Conservation (phyloP, 2,888 invertebrate species). For the Toxonevra muliebris region DNA sequence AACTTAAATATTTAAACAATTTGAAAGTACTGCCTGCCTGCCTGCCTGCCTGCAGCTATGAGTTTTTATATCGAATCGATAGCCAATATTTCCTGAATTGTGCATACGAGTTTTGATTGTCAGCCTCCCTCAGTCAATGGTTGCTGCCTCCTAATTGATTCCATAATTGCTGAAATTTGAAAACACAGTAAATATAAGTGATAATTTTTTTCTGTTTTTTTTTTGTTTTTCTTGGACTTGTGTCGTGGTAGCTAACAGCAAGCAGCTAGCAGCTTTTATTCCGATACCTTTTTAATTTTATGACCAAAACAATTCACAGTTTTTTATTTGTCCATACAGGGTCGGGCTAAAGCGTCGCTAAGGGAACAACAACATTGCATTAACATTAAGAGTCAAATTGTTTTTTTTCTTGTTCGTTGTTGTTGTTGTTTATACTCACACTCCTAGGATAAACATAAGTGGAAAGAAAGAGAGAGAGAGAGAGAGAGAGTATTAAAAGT, state of each 20-base stretch:
- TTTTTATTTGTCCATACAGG: conserved; percentile 6
- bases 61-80: neutral
- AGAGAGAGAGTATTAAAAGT: conserved; percentile 54
- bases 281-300: conserved; percentile 56
- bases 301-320: conserved; percentile 54
- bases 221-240: too few relatives aligned
- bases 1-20: neutral
- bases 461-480: neutral
- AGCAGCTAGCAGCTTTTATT: too few relatives aligned
- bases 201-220: conserved; percentile 8
- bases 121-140: too few relatives aligned
- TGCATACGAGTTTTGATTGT: too few relatives aligned
- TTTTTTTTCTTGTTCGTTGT: conserved; percentile 26
- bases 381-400: conserved; percentile 55
- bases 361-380: conserved; percentile 54
- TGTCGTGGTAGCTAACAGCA: too few relatives aligned
- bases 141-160: too few relatives aligned
- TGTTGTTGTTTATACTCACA: conserved; percentile 18
- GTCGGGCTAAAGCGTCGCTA: conserved; percentile 41
- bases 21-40: neutral
- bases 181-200: conserved; percentile 8
- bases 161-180: too few relatives aligned
- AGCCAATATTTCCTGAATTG: neutral
- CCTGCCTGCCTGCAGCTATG: neutral
- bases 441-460: neutral